Evolutionary conservation across 2,113 vertebrate genomes (phyloP), one percentile per base, ranked within the genome.

Genomic region (Lepisosteus oculatus): DNA sequence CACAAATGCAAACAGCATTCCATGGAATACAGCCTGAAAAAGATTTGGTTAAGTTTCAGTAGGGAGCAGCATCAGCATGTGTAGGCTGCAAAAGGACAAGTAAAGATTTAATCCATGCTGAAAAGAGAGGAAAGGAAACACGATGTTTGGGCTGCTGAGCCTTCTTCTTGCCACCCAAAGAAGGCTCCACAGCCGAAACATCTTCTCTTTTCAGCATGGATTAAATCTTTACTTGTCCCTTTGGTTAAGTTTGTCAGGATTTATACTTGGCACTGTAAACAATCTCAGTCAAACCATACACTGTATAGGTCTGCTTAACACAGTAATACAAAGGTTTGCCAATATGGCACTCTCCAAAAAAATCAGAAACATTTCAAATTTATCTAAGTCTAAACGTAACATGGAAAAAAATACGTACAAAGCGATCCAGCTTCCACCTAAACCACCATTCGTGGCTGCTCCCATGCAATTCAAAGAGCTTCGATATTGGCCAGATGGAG

Each of bases 401-500:
- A 12, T 43, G n/a, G 14, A 61, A 75, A 76, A 66, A 70, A 74
- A 78, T 81, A 88, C 85, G 74, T 93, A 99, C 97, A 47, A 97
- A 99, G 84, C 97, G 92, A 85, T 99, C 97, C 82, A 99, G 78
- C 82, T 95, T 95, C 96, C 96, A 99, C 63, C 97, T 87, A 87
- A 99, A 99, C 96, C 96, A 99, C 97, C 97, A 99, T 77, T 99
- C 97, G 55, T 97, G 96, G 71, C 98, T 85, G 77, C 87, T 95
- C 45, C 97, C 97, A 64, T 97, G 90, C 69, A 98, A 87, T 76
- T 98, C 94, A 83, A 99, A 99, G 55, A 96, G 93, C 59, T 90
- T 93, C 41, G 97, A 98, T 73, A 99, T 69, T 11, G 97, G 97
- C 97, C 97, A 99, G 44, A 95, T 85, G 6, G 96, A 97, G 90